Base-by-base conservation (phyloP, 2,113 vertebrate genomes). In the Irena cyanogastra region DNA sequence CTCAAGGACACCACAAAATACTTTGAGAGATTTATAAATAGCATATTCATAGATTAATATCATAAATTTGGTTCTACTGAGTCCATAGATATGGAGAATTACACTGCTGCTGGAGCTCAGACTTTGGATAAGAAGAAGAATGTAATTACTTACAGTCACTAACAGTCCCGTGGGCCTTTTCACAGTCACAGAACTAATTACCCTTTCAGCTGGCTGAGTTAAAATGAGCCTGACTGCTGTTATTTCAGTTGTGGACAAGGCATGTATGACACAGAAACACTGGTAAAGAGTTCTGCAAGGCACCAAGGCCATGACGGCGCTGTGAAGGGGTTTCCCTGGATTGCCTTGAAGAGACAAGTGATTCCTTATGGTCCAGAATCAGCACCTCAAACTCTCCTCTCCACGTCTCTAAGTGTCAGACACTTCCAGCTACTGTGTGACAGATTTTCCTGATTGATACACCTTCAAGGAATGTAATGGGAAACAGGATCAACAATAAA, bases 111-210 rank as follows among this genome's bases (percentile, higher is more conserved):
- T 83, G 66, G 45, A 94, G 87, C 63, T 91, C 68, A 92, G 54
- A 86, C 94, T 92, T 83, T 88, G 92, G 71, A 80, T 95, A 90
- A 97, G 87, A 92, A 87, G 90, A 82, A 84, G 81, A 95, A 94
- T 80, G 54, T 95, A 94, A 95, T 95, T 95, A 95, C 94, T 96
- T 91, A 95, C 81, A 93, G 91, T 54, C 89, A 39, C 81, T 63
- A 91, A 88, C 75, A 80, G 70, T 92, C 93, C 78, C 90, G 0
- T 60, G 95, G 94, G 94, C 84, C 68, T 80, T 86, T 94, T 93
- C 85, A 83, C 79, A 94, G 93, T 2, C 91, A 93, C 87, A 95
- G 89, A 95, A 95, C 93, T 95, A 97, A 96, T 95, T 94, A 97
- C 92, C 95, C 95, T 95, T 95, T 92, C 87, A 69, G 90, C 33